phyloP scores from a whole-genome alignment of 2,888 invertebrate species.

The Fragum whitleyi region DNA sequence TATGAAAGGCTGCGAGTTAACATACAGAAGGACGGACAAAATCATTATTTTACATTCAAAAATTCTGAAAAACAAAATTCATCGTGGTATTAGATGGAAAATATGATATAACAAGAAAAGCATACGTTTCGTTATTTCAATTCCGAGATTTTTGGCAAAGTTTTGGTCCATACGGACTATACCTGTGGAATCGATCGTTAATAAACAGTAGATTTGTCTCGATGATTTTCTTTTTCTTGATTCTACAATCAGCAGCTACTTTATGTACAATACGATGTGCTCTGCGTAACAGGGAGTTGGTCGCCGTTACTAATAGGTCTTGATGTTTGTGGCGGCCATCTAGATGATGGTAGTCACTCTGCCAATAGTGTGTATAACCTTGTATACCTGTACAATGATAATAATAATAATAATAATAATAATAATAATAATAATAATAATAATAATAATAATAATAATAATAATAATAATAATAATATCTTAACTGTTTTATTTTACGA shows the following conservation, averaged over 20 bases:
- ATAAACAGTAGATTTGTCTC: slow-evolving; percentile 78
- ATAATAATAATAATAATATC: background rate
- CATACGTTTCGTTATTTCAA: too few relatives aligned
- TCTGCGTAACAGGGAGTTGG: slow-evolving; percentile 81
- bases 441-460: background rate
- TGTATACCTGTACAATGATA: background rate
- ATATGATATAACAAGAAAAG: too few relatives aligned
- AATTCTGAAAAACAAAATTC: too few relatives aligned
- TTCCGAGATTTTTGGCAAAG: too few relatives aligned
- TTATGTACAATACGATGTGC: slow-evolving; percentile 61
- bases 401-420: background rate
- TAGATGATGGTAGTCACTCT: slow-evolving; percentile 93
- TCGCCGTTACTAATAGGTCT: slow-evolving; percentile 89
- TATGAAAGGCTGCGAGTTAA: too few relatives aligned
- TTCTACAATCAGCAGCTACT: slow-evolving; percentile 59
- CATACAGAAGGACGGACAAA: too few relatives aligned
- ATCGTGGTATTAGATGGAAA: too few relatives aligned
- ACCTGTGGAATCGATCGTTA: slow-evolving; percentile 78
- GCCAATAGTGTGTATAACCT: slow-evolving; percentile 92
- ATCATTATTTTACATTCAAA: too few relatives aligned
- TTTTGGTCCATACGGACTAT: too few relatives aligned
- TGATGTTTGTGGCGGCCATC: slow-evolving; percentile 90
- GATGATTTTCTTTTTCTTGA: slow-evolving; percentile 73
- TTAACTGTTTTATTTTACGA: too few relatives aligned
- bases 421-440: background rate